Evolutionary conservation across 2,797 vertebrate species (phyloP).

Genomic region (Chrysocyon brachyurus): DNA sequence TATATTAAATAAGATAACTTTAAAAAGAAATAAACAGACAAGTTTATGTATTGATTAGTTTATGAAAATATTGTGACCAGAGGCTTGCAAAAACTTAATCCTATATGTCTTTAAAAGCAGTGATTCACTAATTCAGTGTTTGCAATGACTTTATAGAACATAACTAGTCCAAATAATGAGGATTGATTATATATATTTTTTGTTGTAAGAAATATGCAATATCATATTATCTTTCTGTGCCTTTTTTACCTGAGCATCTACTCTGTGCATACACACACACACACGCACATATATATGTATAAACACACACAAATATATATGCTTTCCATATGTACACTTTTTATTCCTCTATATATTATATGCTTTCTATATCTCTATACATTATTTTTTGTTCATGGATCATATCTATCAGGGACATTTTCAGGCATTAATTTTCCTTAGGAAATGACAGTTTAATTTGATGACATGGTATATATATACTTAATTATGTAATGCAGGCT

Average conservation of each 20-base stretch:
- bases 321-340: not conserved
- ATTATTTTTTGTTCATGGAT: not conserved
- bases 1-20: not conserved
- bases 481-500: not conserved
- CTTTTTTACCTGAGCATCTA: not conserved
- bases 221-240: not conserved
- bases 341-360: not conserved
- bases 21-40: not conserved
- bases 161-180: not conserved
- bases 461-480: not conserved
- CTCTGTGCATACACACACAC: not conserved
- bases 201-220: not conserved
- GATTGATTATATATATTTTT: not conserved
- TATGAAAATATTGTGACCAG: not conserved
- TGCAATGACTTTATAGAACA: not conserved
- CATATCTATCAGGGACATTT: not conserved
- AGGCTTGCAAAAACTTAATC: not conserved
- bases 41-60: not conserved
- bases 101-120: not conserved
- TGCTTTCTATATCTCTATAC: not conserved
- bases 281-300: too few species aligned
- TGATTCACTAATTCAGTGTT: not conserved
- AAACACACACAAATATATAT: not conserved
- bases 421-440: not conserved
- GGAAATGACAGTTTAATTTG: conserved; percentile 39